Evolutionary conservation across 2,113 vertebrate genomes (phyloP), one percentile per base, ranked within the genome.

Genomic region (Cacatua alba): DNA sequence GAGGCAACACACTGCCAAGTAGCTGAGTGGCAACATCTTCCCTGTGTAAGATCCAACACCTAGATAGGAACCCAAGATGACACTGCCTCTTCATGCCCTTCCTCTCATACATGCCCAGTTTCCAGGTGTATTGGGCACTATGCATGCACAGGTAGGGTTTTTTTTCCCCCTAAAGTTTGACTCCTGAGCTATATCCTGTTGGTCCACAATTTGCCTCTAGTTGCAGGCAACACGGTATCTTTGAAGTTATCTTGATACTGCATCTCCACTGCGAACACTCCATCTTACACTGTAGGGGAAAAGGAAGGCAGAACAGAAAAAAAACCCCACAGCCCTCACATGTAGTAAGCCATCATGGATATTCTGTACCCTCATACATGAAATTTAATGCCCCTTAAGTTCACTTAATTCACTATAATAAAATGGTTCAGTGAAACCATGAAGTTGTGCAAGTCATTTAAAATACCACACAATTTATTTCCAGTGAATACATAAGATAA

Each of bases 401-500:
- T 76, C 71, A 88, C 59, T 79, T 91, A 75, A 35, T 59, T 35
- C 33, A 24, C 20, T 70, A 57, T 21, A 85, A 90, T 55, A 46
- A 88, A 75, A 88, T 23, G 70, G 53, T 33, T 75, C 26, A 78
- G 86, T 82, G 72, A 94, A 92, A 88, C 43, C 75, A 81, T n/a
- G 14, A 92, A 83, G 72, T 88, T 94, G 48, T 86, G 82, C 44
- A 91, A 95, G 89, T 44, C 18, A 49, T 75, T 88, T 82, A 64
- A 91, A 91, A 87, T 64, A 79, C 62, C 84, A 52, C 59, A 53
- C 71, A 31, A 68, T 71, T 94, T 92, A 74, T 81, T 93, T 90
- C 69, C 76, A 81, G 68, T 33, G 33, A 94, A 81, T 39, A 39
- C 55, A 28, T 46, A 92, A 84, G 68, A 92, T 93, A 94, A 96